Evolutionary conservation across 2,113 vertebrate genomes (phyloP).

Genomic region (Thunnus maccoyii): DNA sequence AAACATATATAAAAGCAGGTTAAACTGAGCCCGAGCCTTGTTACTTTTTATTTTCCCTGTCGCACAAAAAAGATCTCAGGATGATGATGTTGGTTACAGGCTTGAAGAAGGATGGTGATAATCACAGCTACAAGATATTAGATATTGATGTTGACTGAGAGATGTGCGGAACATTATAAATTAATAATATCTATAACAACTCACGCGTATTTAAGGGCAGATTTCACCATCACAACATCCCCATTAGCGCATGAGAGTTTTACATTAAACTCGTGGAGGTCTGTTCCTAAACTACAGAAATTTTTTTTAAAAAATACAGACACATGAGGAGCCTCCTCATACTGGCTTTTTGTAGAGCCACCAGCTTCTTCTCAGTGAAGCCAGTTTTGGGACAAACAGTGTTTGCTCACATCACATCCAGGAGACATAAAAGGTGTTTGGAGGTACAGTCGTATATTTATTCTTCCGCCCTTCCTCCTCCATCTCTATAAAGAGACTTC

Average conservation of each 20-base stretch:
- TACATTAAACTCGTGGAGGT: neutral
- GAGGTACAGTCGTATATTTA: conserved; percentile 58
- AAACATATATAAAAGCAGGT: neutral
- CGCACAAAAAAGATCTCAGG: neutral
- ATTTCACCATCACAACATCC: neutral
- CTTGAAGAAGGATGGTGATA: no score
- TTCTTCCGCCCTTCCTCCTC: conserved; percentile 67
- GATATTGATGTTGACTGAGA: no score
- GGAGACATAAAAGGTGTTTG: conserved; percentile 68
- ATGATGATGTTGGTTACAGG: neutral
- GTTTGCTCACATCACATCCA: conserved; percentile 64
- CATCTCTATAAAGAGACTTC: conserved; percentile 70
- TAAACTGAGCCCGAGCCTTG: neutral
- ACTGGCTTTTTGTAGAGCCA: conserved; percentile 13
- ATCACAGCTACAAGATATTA: neutral
- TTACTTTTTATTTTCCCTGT: no score
- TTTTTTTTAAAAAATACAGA: neutral
- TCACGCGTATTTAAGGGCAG: neutral
- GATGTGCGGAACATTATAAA: neutral
- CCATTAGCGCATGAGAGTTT: neutral
- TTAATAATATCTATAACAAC: neutral
- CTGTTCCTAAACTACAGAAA: conserved; percentile 3
- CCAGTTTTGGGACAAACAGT: conserved; percentile 48
- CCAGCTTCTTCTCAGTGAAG: conserved; percentile 25
- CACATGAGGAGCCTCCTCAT: neutral